A percentile compares a stretch with the other conserved stretches of the same genome.
phyloP scores from a whole-genome alignment of 2,888 invertebrate species.

The Idaea aversata region DNA sequence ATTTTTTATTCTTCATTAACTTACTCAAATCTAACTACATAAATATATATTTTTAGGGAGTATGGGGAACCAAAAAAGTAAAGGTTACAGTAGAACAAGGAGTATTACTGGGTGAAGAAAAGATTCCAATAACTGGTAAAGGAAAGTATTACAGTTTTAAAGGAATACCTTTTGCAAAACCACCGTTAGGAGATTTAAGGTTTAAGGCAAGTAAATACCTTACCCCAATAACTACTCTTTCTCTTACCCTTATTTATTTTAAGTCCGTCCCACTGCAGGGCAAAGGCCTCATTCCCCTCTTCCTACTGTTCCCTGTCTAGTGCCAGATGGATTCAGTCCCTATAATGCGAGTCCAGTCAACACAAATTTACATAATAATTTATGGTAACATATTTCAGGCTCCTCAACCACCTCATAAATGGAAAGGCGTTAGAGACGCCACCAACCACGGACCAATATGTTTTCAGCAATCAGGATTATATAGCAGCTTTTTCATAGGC shows the following conservation, averaged over 20 bases:
- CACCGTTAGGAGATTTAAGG: constrained; percentile 68
- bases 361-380: not conserved
- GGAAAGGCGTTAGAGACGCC: constrained; percentile 52
- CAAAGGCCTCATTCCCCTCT: too few species aligned
- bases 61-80: constrained; percentile 19
- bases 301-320: too few species aligned
- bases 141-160: constrained; percentile 48
- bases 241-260: not conserved
- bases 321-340: too few species aligned
- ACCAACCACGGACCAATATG: constrained; percentile 47
- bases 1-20: not conserved
- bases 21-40: constrained; percentile 5
- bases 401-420: constrained; percentile 43
- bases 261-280: too few species aligned
- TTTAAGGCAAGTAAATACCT: constrained; percentile 57
- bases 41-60: constrained; percentile 7
- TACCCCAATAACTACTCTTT: not conserved
- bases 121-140: constrained; percentile 32
- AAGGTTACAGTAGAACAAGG: constrained; percentile 44
- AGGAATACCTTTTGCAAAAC: constrained; percentile 55
- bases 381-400: constrained; percentile 34
- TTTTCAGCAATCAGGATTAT: constrained; percentile 44
- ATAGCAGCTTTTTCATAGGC: constrained; percentile 28
- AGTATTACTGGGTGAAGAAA: constrained; percentile 37
- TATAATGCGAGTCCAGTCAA: not conserved